Percentiles rank a stretch among this genome's conserved stretches.
Evolutionary conservation across 2,888 invertebrate species (phyloP).

Genomic region (Sericinus montela): DNA sequence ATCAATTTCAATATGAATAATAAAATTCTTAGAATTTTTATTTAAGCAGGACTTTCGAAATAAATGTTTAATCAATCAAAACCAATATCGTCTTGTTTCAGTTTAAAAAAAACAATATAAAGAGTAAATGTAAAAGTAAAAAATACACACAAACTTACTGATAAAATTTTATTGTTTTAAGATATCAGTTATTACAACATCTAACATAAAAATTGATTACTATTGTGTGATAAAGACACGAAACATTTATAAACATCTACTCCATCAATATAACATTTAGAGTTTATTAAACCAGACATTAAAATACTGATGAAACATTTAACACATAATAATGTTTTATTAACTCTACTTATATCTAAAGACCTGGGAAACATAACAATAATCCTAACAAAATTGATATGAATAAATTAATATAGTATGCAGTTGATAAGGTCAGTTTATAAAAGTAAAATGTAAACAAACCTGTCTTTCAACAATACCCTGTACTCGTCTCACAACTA

Average conservation of each 20-base stretch:
- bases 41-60: no score
- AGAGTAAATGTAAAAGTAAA: not conserved
- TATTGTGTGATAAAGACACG: slow-evolving; percentile 47
- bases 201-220: slow-evolving; percentile 54
- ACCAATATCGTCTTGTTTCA: no score
- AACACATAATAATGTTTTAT: slow-evolving; percentile 59
- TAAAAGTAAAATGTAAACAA: slow-evolving; percentile 29
- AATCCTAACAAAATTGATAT: slow-evolving; percentile 33
- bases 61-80: no score
- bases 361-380: slow-evolving; percentile 58
- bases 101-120: no score
- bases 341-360: slow-evolving; percentile 42
- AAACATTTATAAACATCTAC: slow-evolving; percentile 60
- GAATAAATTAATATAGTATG: slow-evolving; percentile 25
- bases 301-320: slow-evolving; percentile 69
- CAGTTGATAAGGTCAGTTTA: slow-evolving; percentile 42
- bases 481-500: slow-evolving; percentile 69
- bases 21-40: no score
- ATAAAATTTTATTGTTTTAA: slow-evolving; percentile 59
- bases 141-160: not conserved
- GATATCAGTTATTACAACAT: slow-evolving; percentile 55
- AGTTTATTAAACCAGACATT: slow-evolving; percentile 49
- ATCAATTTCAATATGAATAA: no score
- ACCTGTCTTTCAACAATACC: slow-evolving; percentile 52
- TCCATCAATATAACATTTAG: slow-evolving; percentile 57